Evolutionary conservation across 2,113 vertebrate species (phyloP), one percentile per base, ranked within the genome.

Genomic region (Rhipidura dahli): DNA sequence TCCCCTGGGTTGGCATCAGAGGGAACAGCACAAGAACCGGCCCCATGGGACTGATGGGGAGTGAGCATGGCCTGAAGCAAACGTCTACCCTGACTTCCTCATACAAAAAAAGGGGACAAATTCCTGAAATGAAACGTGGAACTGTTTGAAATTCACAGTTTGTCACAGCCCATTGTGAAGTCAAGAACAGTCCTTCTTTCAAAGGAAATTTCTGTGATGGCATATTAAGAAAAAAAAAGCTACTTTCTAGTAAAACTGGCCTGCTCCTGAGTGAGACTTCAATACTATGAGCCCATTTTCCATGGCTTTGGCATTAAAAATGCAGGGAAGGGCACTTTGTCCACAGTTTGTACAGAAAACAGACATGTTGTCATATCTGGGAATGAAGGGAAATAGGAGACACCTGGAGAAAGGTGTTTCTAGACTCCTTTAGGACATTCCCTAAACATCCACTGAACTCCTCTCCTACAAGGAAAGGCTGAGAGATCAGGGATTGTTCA

Each of bases 41-140:
- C 11, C 40, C 64, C 65, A 11, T 0, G 2, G 54, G 2, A 1
- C 28, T 0, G 0, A 16, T 0, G 1, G 14, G 53, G 54, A 85
- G 8, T 14, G 33, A 9, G 7, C 45, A 49, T 10, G 49, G 59
- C 50, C 78, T 71, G 71, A n/a, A 83, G 59, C 35, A 85, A 82
- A 83, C 15, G 44, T 35, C 54, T 54, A 18, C 3, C 0, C 27
- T 20, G 54, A 27, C 45, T 54, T 70, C 9, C 15, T 77, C 24
- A 5, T 57, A n/a, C 35, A 33, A 63, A 85, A 44, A 82, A 72
- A 72, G 27, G 50, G 6, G 9, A 90, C 39, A 80, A 47, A 37
- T n/a, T 76, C 56, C 81, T 80, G 30, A 64, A 66, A 51, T 0
- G 1, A 77, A 63, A 86, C 22, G 61, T 45, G 47, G 40, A 90